Evolutionary conservation across 2,888 invertebrate genomes (phyloP).

Genomic region (Villa cingulata): DNA sequence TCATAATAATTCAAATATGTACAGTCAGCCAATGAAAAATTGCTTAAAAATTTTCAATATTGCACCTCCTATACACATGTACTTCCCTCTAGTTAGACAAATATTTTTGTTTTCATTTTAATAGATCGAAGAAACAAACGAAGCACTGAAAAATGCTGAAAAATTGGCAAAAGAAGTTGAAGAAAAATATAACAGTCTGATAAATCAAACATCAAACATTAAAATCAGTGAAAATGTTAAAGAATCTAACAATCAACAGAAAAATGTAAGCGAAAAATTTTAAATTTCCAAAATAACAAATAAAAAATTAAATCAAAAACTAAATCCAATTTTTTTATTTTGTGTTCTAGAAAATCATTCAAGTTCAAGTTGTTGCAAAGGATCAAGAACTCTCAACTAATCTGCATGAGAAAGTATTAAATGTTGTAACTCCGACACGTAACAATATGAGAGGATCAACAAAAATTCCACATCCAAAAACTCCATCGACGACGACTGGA

Average conservation of each 20-base stretch:
- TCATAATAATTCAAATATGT: no score
- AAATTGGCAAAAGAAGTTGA: constrained; percentile 11
- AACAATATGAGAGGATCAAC: not conserved
- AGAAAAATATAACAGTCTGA: constrained; percentile 13
- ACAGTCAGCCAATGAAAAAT: no score
- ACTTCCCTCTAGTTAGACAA: no score
- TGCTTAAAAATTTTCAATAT: no score
- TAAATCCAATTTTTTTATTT: not conserved
- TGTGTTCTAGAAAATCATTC: constrained; percentile 13
- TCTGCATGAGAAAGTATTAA: constrained; percentile 13
- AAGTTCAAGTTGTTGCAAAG: constrained; percentile 12
- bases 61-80: no score
- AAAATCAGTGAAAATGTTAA: constrained; percentile 11
- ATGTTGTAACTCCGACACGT: not conserved
- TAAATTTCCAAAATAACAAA: no score
- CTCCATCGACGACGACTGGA: not conserved
- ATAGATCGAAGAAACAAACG: constrained; percentile 12
- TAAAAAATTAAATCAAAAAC: no score
- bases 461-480: not conserved
- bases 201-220: constrained; percentile 6
- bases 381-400: constrained; percentile 14
- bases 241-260: constrained; percentile 13
- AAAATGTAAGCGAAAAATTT: constrained; percentile 14
- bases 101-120: no score
- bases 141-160: constrained; percentile 12